Percentiles rank a stretch among this genome's conserved stretches.
Evolutionary conservation across 2,113 vertebrate species (phyloP).

Genomic region (Craseonycteris thonglongyai): DNA sequence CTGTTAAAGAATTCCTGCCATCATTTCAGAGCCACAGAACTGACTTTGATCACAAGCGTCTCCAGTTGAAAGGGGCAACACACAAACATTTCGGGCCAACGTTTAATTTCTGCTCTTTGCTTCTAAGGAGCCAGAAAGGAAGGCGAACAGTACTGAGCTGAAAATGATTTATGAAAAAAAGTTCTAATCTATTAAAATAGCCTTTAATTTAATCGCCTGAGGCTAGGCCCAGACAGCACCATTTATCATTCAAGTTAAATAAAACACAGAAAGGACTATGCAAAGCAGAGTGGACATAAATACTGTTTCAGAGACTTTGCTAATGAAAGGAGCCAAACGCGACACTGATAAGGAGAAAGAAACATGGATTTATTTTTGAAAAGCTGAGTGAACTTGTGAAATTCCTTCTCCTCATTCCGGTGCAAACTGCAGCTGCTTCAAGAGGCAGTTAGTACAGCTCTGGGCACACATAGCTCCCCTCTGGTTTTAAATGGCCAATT

Average conservation of each 20-base stretch:
- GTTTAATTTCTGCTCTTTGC: not conserved
- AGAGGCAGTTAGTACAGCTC: not conserved
- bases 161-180: conserved; percentile 45
- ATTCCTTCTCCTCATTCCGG: not conserved
- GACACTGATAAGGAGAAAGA: conserved; percentile 37
- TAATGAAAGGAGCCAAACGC: conserved; percentile 40
- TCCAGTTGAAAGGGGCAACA: not conserved
- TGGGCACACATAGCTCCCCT: not conserved
- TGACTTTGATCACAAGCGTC: conserved; percentile 25
- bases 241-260: conserved; percentile 61
- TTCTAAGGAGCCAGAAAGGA: not conserved
- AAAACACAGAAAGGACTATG: not conserved
- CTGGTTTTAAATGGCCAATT: conserved; percentile 7
- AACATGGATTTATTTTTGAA: not conserved
- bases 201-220: conserved; percentile 46
- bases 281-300: not conserved
- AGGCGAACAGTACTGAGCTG: not conserved
- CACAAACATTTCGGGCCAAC: not conserved
- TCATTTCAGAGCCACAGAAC: not conserved
- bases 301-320: conserved; percentile 23
- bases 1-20: not conserved
- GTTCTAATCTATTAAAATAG: conserved; percentile 47
- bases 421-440: not conserved
- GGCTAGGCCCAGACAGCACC: conserved; percentile 34
- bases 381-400: not conserved